phyloP scores from a whole-genome alignment of 2,888 invertebrate genomes.

The Proisotoma minuta region DNA sequence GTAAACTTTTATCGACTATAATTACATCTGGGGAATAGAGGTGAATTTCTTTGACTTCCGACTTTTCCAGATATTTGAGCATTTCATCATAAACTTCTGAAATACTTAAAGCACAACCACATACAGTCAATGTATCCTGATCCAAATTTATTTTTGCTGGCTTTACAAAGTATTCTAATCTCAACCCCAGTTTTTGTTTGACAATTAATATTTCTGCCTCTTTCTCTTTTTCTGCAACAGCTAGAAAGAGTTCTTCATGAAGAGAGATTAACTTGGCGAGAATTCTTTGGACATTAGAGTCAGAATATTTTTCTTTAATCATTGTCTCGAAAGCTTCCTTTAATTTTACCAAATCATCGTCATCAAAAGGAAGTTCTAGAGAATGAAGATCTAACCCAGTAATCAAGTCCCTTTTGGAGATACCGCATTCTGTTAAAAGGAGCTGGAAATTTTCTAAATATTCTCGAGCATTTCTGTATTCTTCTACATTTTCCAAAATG shows the following conservation, averaged over 20 bases:
- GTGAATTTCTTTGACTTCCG: not conserved
- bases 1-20: not conserved
- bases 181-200: not conserved
- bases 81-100: not conserved
- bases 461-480: not conserved
- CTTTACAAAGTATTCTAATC: not conserved
- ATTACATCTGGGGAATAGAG: not conserved
- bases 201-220: not conserved
- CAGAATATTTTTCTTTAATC: not conserved
- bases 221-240: too few species aligned
- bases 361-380: not conserved
- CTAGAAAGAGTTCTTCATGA: not conserved
- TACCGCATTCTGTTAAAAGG: not conserved
- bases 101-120: conserved; percentile 2
- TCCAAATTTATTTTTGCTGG: not conserved
- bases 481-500: not conserved
- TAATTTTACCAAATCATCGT: not conserved
- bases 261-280: not conserved
- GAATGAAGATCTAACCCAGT: not conserved
- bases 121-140: not conserved
- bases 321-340: not conserved
- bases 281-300: not conserved
- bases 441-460: not conserved
- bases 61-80: not conserved
- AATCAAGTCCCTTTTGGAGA: not conserved